Evolutionary conservation across 2,797 vertebrate genomes (phyloP).

Genomic region (Micromesistius poutassou): DNA sequence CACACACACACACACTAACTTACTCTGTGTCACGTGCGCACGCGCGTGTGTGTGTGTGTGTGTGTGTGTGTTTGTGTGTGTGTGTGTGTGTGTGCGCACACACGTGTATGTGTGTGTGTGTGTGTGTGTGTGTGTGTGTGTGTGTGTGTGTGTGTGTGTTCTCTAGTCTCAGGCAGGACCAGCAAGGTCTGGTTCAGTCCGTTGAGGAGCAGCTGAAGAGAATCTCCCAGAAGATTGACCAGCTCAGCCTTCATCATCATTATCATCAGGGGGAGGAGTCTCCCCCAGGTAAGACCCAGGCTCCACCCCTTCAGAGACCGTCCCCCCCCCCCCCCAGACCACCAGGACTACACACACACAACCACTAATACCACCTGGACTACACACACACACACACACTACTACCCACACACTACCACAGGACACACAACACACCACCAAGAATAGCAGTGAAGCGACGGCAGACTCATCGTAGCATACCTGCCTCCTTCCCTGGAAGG

Average conservation of each 20-base stretch:
- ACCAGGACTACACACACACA: neutral
- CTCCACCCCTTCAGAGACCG: neutral
- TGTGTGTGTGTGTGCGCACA: neutral
- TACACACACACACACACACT: constrained; percentile 14
- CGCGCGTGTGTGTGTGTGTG: too few relatives aligned
- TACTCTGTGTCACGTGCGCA: too few relatives aligned
- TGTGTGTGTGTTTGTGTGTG: too few relatives aligned
- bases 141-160: neutral
- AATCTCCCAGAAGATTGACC: constrained; percentile 63
- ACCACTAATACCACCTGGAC: too few relatives aligned
- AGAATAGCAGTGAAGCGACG: neutral
- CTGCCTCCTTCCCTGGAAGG: neutral
- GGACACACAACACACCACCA: neutral
- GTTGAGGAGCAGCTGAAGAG: constrained; percentile 62
- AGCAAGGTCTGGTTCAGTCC: constrained; percentile 52
- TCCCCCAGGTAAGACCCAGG: neutral
- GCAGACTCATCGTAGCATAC: neutral
- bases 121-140: neutral
- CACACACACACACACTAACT: too few relatives aligned
- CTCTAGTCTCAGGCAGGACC: constrained; percentile 61
- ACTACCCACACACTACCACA: neutral
- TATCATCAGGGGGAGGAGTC: constrained; percentile 14
- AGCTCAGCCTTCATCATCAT: constrained; percentile 38
- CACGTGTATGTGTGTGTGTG: neutral
- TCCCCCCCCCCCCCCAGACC: neutral